phyloP scores from a whole-genome alignment of 2,888 invertebrate genomes.

The Agrotis exclamationis region DNA sequence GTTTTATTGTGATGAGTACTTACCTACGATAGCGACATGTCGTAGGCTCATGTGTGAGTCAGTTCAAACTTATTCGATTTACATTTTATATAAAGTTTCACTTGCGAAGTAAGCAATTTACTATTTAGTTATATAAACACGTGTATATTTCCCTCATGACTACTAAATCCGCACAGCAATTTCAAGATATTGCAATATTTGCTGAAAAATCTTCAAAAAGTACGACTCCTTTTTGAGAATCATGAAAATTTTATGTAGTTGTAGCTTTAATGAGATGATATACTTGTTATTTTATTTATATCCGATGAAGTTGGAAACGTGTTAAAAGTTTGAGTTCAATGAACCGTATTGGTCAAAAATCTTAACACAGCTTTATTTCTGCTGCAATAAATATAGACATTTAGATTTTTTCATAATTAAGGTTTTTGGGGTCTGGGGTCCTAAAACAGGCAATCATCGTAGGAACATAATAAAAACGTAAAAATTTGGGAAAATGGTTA shows the following conservation, averaged over 20 bases:
- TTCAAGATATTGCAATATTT: slow-evolving; percentile 24
- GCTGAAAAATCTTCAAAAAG: slow-evolving; percentile 1
- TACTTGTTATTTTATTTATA: slow-evolving; percentile 12
- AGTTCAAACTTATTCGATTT: background rate
- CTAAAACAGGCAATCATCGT: too few species aligned
- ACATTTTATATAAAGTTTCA: background rate
- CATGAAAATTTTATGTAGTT: background rate
- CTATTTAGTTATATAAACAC: background rate
- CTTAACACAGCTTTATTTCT: background rate
- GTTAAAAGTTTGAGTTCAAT: slow-evolving; percentile 6
- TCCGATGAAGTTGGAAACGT: slow-evolving; percentile 18
- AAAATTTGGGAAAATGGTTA: too few species aligned
- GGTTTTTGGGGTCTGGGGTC: too few species aligned
- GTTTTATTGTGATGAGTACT: slow-evolving; percentile 10
- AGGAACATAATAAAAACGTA: too few species aligned
- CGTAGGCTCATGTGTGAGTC: background rate
- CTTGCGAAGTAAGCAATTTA: background rate
- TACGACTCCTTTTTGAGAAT: slow-evolving; percentile 16
- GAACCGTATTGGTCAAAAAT: slow-evolving; percentile 8
- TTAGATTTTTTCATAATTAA: too few species aligned
- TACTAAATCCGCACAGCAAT: slow-evolving; percentile 26
- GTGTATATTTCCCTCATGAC: slow-evolving; percentile 13
- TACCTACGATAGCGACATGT: background rate
- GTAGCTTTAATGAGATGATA: background rate
- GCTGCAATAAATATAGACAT: too few species aligned